Conservation (phyloP, 2,888 invertebrate genomes). For the Taphrorychus bicolor region DNA sequence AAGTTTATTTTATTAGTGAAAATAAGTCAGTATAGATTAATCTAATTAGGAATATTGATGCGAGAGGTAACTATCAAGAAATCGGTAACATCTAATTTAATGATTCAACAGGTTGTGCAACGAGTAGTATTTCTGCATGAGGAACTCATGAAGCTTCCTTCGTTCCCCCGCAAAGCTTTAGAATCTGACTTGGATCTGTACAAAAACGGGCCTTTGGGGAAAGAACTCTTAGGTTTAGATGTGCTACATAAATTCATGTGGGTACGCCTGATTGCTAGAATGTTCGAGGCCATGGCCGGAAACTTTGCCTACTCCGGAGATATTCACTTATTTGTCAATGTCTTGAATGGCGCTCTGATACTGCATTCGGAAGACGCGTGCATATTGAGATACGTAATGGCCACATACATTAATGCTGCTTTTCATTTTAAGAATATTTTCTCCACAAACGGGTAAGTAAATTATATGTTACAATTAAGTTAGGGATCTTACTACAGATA, state of each 20-base stretch:
- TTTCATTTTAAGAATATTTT: slow-evolving; percentile 99
- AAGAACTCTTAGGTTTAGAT: slow-evolving; percentile 78
- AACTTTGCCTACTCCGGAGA: slow-evolving; percentile 97
- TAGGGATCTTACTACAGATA: neutral
- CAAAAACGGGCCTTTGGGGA: slow-evolving; percentile 87
- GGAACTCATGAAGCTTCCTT: slow-evolving; percentile 97
- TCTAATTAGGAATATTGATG: too few species aligned
- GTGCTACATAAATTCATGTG: slow-evolving; percentile 99
- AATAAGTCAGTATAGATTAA: too few species aligned
- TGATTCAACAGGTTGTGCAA: slow-evolving; percentile 83
- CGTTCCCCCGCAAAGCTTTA: slow-evolving; percentile 96
- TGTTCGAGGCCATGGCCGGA: slow-evolving; percentile 98
- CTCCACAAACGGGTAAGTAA: slow-evolving; percentile 88
- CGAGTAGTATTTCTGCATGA: slow-evolving; percentile 98
- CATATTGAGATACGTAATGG: slow-evolving; percentile 93
- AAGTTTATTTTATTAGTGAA: too few species aligned
- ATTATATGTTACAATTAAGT: slow-evolving; percentile 7
- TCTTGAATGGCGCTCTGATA: slow-evolving; percentile 94
- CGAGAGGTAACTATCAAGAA: too few species aligned
- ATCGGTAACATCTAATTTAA: too few species aligned
- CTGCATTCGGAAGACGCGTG: slow-evolving; percentile 97
- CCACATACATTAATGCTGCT: slow-evolving; percentile 96
- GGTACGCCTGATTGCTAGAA: slow-evolving; percentile 93
- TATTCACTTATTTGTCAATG: slow-evolving; percentile 96
- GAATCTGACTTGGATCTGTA: slow-evolving; percentile 96